Evolutionary conservation across 2,888 invertebrate genomes (phyloP), one percentile per base, ranked within the genome.

Genomic region (Catocala fraxini): DNA sequence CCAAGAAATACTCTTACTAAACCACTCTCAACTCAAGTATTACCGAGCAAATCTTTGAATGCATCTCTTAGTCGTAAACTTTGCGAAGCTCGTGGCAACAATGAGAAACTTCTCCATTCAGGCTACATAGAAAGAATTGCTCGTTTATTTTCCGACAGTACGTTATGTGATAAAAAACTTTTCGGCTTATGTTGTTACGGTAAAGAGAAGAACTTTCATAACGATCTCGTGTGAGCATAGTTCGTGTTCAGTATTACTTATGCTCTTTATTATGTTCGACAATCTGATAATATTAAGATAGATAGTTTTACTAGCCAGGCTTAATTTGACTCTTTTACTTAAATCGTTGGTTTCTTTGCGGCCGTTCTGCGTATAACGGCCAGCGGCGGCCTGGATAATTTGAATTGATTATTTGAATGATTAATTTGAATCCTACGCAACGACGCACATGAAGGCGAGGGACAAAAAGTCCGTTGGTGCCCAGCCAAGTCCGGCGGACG

Each of bases 41-140:
- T 58, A 58, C 57, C 9, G 48, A 75, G 63, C 56, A 65, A 65
- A 73, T 51, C 59, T 63, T 54, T 64, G 66, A 64, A 73, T 76
- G 60, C 70, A 73, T 54, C 56, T 66, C 73, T 73, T 73, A 51
- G 65, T 51, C 34, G 45, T 25, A 57, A 73, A 76, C 43, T 73
- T 76, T 65, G 39, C 56, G 51, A 65, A 70, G 70, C 58, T 49
- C 55, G 56, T 65, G 63, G 59, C 59, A 56, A 76, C 73, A 73
- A 73, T 63, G 47, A 51, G 43, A 15, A 73, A 76, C 57, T 73
- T 76, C 34, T 64, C 42, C 41, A 58, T 57, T 57, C 65, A 42
- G 59, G 42, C 49, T 43, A 54, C 47, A 51, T 45, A 55, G 51
- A 59, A 59, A 59, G 69, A 59, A 75, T 46, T 60, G 60, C 60